These are phyloP conservation scores for Dorcus parallelipipedus DNA, from an alignment of 2,888 invertebrate species.

Conservation along the genomic window DNA sequence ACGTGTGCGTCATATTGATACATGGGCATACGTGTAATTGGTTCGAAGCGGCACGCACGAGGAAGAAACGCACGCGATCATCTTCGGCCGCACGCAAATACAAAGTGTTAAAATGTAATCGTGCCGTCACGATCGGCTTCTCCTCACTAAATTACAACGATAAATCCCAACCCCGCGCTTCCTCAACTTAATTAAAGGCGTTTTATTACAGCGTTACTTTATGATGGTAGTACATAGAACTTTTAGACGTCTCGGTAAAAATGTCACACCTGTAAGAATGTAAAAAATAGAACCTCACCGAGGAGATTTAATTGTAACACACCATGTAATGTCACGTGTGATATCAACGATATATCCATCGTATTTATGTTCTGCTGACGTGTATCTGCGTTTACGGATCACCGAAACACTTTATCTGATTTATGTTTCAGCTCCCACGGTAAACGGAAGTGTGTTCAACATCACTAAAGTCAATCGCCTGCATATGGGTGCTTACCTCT, in stretches of 20 bases:
- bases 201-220: not conserved
- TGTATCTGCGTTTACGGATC: not conserved
- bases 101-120: constrained; percentile 9
- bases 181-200: not conserved
- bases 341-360: no score
- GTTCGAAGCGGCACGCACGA: constrained; percentile 22
- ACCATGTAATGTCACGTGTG: not conserved
- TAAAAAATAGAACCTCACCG: not conserved
- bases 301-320: not conserved
- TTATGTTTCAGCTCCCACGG: constrained; percentile 56
- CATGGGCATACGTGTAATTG: constrained; percentile 30
- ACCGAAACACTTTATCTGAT: not conserved
- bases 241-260: no score
- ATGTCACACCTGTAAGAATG: not conserved
- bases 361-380: no score
- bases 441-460: constrained; percentile 66
- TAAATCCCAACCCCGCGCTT: not conserved
- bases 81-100: constrained; percentile 8
- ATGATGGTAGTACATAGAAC: not conserved
- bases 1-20: constrained; percentile 4
- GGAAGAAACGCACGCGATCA: constrained; percentile 7
- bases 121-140: not conserved
- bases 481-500: constrained; percentile 75
- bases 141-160: not conserved
- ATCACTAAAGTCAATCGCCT: constrained; percentile 67